Evolutionary conservation across 2,797 vertebrate genomes (phyloP).

Genomic region (Neostethus bicornis): DNA sequence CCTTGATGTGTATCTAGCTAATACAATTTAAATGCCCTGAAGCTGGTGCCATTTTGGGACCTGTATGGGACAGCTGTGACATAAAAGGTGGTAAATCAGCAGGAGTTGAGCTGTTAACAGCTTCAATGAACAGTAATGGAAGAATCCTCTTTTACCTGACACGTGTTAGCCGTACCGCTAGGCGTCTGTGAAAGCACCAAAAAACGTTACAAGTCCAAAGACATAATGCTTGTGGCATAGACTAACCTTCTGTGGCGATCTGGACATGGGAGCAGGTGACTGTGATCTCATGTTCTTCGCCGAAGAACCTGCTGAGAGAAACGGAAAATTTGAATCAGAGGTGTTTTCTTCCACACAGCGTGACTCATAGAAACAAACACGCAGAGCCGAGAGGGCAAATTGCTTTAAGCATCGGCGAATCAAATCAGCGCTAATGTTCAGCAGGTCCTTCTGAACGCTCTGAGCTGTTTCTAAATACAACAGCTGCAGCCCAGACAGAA

Average conservation of each 20-base stretch:
- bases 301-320: constrained; percentile 86
- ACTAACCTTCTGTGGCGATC: constrained; percentile 95
- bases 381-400: constrained; percentile 43
- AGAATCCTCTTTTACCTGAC: constrained; percentile 37
- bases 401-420: constrained; percentile 63
- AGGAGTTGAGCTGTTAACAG: constrained; percentile 40
- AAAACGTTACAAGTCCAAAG: constrained; percentile 5
- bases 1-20: constrained; percentile 31
- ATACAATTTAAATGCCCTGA: constrained; percentile 35
- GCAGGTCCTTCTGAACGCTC: constrained; percentile 59
- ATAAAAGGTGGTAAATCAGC: constrained; percentile 60
- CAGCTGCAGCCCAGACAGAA: constrained; percentile 58
- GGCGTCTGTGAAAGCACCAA: neutral
- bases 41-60: constrained; percentile 17
- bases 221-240: neutral
- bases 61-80: constrained; percentile 38
- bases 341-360: constrained; percentile 30
- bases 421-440: constrained; percentile 57
- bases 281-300: constrained; percentile 88
- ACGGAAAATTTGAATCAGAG: constrained; percentile 53
- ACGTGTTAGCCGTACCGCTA: constrained; percentile 26
- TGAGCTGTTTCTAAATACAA: constrained; percentile 65
- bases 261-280: constrained; percentile 89
- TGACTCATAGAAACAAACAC: constrained; percentile 64
- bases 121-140: constrained; percentile 59